A percentile compares a stretch with the other conserved stretches of the same genome.
These are phyloP conservation scores for Perca schrenkii DNA, from an alignment of 2,113 vertebrate genomes.

Conservation along the genomic window DNA sequence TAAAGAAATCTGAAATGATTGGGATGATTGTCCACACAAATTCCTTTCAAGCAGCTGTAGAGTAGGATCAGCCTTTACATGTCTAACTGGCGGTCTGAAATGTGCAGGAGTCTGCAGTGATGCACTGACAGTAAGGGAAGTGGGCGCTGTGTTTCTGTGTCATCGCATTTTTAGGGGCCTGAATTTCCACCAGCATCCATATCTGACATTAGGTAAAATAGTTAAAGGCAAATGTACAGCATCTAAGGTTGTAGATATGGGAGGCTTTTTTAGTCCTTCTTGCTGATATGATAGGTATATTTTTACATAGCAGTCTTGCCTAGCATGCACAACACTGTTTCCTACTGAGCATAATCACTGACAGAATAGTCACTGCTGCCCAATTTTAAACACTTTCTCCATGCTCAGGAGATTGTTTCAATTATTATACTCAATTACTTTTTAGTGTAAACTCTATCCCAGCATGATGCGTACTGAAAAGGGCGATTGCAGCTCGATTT, in stretches of 20 bases:
- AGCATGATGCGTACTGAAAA: neutral
- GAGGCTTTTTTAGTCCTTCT: neutral
- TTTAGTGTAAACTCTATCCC: neutral
- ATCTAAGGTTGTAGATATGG: neutral
- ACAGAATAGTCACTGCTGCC: neutral
- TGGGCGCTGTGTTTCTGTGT: neutral
- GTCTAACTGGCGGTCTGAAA: neutral
- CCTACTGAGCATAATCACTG: neutral
- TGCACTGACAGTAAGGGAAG: neutral
- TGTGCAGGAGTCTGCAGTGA: neutral
- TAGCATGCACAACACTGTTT: neutral
- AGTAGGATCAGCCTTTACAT: neutral
- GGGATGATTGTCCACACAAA: neutral
- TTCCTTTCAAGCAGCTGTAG: neutral
- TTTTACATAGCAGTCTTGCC: neutral
- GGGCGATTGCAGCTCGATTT: conserved; percentile 17
- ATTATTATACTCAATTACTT: neutral
- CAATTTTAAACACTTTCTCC: neutral
- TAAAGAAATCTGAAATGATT: neutral
- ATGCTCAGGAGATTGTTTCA: neutral
- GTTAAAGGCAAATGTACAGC: no score
- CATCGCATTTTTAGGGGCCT: neutral
- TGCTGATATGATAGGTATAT: neutral
- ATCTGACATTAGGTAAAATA: neutral
- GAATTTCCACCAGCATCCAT: neutral